Percentiles rank a stretch among this genome's conserved stretches.
phyloP scores from a whole-genome alignment of 2,888 invertebrate genomes.

The Mimas tiliae region DNA sequence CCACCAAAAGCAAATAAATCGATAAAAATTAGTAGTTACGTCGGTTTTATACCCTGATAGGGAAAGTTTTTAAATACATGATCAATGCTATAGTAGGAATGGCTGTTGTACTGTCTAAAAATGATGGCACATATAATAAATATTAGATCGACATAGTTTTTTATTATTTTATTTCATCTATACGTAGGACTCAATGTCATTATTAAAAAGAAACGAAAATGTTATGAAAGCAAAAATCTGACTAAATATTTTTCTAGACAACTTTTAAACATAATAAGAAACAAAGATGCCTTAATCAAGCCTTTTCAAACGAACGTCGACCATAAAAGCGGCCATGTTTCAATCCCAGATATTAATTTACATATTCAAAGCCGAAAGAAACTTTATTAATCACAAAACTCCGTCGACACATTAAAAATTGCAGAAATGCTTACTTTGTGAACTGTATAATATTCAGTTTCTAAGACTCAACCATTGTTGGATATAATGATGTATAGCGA shows the following conservation, averaged over 20 bases:
- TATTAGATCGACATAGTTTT: too few species aligned
- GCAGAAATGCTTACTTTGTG: conserved; percentile 12
- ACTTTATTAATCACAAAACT: conserved; percentile 23
- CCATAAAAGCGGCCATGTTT: conserved; percentile 8
- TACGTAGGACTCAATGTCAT: background rate
- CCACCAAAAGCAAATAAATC: too few species aligned
- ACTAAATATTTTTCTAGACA: background rate
- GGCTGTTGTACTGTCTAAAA: too few species aligned
- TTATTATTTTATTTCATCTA: background rate
- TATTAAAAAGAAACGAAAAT: background rate
- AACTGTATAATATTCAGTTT: background rate
- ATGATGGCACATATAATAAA: too few species aligned
- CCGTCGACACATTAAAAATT: conserved; percentile 18
- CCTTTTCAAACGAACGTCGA: conserved; percentile 12
- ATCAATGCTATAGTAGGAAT: too few species aligned
- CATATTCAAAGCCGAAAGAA: conserved; percentile 19
- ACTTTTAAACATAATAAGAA: conserved; percentile 1
- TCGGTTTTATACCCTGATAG: too few species aligned
- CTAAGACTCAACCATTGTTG: conserved; percentile 4
- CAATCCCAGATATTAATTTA: conserved; percentile 13
- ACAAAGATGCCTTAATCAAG: conserved; percentile 8
- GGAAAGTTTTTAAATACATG: too few species aligned
- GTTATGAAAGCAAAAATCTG: background rate
- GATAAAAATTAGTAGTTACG: too few species aligned
- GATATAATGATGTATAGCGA: background rate